These are phyloP conservation scores for Conops quadrifasciatus DNA, from an alignment of 2,888 invertebrate species.

Conservation along the genomic window DNA sequence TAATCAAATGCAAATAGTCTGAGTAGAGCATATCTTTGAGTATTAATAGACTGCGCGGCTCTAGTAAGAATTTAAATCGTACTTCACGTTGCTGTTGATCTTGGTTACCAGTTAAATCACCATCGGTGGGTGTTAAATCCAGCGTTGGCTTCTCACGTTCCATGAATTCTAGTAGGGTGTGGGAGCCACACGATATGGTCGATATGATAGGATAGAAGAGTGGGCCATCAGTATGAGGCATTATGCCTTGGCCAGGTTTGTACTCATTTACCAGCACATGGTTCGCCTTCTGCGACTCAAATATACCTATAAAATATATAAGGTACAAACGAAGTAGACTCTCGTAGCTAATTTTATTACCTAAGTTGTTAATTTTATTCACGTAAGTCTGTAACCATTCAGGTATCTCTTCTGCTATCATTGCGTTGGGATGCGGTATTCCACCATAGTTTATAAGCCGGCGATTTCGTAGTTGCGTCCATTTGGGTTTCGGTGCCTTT, in stretches of 20 bases:
- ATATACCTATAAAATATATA: constrained; percentile 50
- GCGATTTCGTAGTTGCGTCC: constrained; percentile 91
- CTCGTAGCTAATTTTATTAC: constrained; percentile 59
- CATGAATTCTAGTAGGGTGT: constrained; percentile 85
- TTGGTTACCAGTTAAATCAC: background rate
- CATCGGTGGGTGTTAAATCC: background rate
- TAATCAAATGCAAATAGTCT: constrained; percentile 86
- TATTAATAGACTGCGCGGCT: constrained; percentile 88
- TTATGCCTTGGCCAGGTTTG: constrained; percentile 90
- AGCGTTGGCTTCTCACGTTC: constrained; percentile 46
- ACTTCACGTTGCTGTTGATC: constrained; percentile 50
- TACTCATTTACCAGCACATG: constrained; percentile 97
- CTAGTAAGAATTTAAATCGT: constrained; percentile 80
- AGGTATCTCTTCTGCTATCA: constrained; percentile 91
- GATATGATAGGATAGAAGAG: constrained; percentile 92
- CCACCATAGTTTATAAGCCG: constrained; percentile 99
- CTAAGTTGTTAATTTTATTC: constrained; percentile 73
- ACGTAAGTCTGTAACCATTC: constrained; percentile 80
- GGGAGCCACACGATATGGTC: constrained; percentile 91
- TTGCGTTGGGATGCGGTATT: constrained; percentile 89
- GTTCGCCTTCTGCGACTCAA: constrained; percentile 81
- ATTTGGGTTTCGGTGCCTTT: constrained; percentile 88
- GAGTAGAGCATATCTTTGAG: constrained; percentile 84
- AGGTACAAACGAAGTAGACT: background rate
- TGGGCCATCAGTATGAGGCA: constrained; percentile 97